phyloP scores from a whole-genome alignment of 2,888 invertebrate species.

The Electrophaes corylata region DNA sequence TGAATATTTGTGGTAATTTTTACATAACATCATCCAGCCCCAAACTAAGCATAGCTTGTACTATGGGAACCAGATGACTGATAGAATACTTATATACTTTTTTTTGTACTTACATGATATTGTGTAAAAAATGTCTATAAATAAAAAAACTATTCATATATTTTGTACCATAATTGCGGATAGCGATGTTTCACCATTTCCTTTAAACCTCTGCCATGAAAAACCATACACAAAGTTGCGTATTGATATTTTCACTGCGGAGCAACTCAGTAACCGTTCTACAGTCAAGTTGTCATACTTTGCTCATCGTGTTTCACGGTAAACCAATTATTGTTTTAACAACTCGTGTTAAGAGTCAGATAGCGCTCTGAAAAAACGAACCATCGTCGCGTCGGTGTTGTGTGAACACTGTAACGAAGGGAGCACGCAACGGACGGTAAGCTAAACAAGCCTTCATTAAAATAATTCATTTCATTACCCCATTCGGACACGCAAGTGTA shows the following conservation, averaged over 20 bases:
- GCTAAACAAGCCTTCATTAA: conserved; percentile 64
- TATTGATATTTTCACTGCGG: too few species aligned
- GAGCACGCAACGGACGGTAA: conserved; percentile 34
- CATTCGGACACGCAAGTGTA: conserved; percentile 66
- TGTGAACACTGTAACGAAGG: conserved; percentile 26
- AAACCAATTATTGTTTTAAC: not conserved
- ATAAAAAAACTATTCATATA: not conserved
- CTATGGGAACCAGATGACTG: too few species aligned
- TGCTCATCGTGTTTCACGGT: too few species aligned
- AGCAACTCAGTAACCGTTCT: too few species aligned
- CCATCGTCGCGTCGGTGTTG: conserved; percentile 5
- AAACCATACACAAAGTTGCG: too few species aligned
- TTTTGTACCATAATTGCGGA: not conserved
- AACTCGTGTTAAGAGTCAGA: not conserved
- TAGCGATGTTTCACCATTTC: not conserved
- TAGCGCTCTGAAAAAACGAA: conserved; percentile 19
- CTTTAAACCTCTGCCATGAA: not conserved
- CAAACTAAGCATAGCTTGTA: too few species aligned
- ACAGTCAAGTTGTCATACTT: too few species aligned
- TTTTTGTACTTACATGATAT: too few species aligned
- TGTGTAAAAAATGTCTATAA: too few species aligned
- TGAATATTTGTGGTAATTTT: too few species aligned
- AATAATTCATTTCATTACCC: conserved; percentile 76
- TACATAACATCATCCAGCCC: too few species aligned
- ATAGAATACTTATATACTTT: too few species aligned